A percentile compares a stretch with the other conserved stretches of the same genome.
phyloP scores from a whole-genome alignment of 1,140 invertebrate genomes.

The Brachionus paranguensis region DNA sequence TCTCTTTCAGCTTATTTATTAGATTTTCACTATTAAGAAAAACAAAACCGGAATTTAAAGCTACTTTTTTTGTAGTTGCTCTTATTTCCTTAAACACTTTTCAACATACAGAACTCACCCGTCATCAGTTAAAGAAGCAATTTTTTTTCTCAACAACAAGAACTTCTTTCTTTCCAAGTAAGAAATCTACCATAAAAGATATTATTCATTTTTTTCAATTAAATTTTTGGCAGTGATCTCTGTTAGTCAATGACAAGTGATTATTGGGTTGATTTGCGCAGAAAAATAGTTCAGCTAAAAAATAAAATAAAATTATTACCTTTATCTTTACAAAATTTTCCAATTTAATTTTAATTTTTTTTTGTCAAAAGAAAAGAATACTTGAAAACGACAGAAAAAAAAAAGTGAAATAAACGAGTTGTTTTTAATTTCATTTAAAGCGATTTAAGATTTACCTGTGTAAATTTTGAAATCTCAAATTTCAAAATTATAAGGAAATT shows the following conservation, averaged over 20 bases:
- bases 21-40: not conserved
- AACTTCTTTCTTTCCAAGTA: not conserved
- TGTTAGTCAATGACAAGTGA: not conserved
- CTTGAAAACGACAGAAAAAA: conserved; percentile 10
- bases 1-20: not conserved
- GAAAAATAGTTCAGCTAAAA: not conserved
- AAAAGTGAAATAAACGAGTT: not conserved
- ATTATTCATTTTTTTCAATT: not conserved
- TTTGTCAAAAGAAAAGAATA: not conserved
- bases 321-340: not conserved
- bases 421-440: not conserved
- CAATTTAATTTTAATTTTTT: not conserved
- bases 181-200: not conserved
- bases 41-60: not conserved
- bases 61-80: not conserved
- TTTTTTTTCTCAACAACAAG: not conserved
- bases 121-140: not conserved
- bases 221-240: not conserved
- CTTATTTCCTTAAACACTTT: not conserved
- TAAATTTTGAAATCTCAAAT: conserved; percentile 20
- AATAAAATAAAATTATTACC: not conserved
- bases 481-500: conserved; percentile 23
- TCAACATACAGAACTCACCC: not conserved
- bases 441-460: conserved; percentile 29
- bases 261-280: not conserved